phyloP scores from a whole-genome alignment of 2,113 vertebrate species.

The Scolopax mira region DNA sequence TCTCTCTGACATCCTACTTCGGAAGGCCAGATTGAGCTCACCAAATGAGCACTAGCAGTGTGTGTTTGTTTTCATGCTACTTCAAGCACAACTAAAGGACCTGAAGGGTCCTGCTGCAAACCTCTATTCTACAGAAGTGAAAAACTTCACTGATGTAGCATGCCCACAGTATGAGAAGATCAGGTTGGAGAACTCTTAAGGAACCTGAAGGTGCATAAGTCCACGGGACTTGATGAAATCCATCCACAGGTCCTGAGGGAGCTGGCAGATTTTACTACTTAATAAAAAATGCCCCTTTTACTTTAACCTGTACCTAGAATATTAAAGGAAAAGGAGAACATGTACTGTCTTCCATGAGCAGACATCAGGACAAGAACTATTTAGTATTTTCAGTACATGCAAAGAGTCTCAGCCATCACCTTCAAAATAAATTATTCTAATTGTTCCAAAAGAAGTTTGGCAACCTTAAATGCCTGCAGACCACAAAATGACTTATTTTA shows the following conservation, averaged over 20 bases:
- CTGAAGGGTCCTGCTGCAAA: background rate
- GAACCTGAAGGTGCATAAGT: no score
- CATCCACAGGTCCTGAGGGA: no score
- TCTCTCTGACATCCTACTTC: background rate
- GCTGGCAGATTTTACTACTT: background rate
- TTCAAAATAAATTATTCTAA: constrained; percentile 28
- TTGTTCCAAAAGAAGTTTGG: background rate
- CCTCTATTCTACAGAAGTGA: background rate
- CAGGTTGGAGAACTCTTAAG: no score
- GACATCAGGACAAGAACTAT: background rate
- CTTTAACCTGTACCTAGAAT: background rate
- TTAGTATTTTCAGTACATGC: background rate
- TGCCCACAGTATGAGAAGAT: no score
- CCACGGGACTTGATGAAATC: no score
- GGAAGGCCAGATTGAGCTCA: background rate
- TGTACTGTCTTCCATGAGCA: background rate
- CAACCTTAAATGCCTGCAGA: background rate
- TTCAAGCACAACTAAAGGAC: background rate
- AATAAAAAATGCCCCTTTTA: background rate
- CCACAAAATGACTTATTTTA: background rate
- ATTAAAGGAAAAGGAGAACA: background rate
- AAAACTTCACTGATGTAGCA: background rate
- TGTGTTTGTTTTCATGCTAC: background rate
- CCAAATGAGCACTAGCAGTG: rapidly evolving
- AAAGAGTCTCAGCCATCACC: background rate